Evolutionary conservation across 2,113 vertebrate species (phyloP), one percentile per base, ranked within the genome.

Genomic region (Crotalus tigris): DNA sequence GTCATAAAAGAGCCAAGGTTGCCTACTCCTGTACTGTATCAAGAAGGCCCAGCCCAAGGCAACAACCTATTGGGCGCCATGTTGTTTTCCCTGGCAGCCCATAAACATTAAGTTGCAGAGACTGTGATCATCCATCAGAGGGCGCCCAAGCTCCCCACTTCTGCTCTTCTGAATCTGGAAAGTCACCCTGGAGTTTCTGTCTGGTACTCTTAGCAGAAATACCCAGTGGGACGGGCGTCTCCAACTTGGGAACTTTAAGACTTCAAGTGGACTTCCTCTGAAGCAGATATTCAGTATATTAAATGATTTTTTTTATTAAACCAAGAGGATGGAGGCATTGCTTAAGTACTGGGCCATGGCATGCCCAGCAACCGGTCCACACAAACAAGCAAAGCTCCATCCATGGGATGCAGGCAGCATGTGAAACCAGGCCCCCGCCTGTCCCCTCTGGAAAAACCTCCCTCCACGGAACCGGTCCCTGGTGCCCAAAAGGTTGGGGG

Each of bases 101-200:
- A 49, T 49, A 12, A 55, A 89, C 5, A n/a, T 85, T 13, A 54
- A 9, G 12, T 1, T 0, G 55, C 17, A 69, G 64, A 93, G 90
- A 23, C 21, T 29, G 88, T 51, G 92, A 94, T 8, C 0, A 6
- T 90, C 95, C 96, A 96, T 94, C 91, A 96, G 96, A 95, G 97
- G 96, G 95, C 90, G 95, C 93, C 96, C 91, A 51, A 1, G 88
- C 88, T 39, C 92, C 5, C 91, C 92, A 1, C 33, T 91, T 93
- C 86, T 39, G 19, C 89, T 64, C 64, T 12, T 21, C 26, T 21
- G 39, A 54, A 44, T 69, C 7, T 3, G 49, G 3, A 59, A 11
- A 13, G 8, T 0, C 0, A 85, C 88, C 15, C 33, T 5, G 0
- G 3, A 12, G 54, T 44, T 89, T 89, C 53, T 4, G 51, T 0